These are phyloP conservation scores for Aphidius ervi DNA, from an alignment of 1,140 invertebrate species.

Conservation along the genomic window DNA sequence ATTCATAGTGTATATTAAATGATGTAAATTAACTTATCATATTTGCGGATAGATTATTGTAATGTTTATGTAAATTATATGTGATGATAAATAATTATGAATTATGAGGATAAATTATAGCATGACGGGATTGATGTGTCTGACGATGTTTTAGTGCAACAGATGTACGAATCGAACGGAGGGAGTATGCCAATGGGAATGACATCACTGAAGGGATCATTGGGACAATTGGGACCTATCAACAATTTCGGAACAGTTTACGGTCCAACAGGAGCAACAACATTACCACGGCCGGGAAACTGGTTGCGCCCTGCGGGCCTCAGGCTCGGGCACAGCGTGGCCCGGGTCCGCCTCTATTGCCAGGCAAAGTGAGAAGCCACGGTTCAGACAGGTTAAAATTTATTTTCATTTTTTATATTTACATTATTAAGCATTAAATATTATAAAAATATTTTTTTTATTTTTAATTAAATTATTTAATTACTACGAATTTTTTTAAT, in stretches of 20 bases:
- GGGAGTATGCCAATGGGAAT: conserved; percentile 61
- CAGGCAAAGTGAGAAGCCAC: conserved; percentile 65
- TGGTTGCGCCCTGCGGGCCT: conserved; percentile 88
- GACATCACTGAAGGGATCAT: conserved; percentile 54
- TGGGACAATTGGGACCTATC: conserved; percentile 46
- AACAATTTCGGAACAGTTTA: conserved; percentile 33
- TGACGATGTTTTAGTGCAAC: conserved; percentile 65
- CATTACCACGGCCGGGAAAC: conserved; percentile 77
- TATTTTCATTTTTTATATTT: conserved; percentile 9
- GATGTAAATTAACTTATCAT: too few relatives aligned
- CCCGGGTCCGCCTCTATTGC: conserved; percentile 69
- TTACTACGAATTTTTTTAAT: too few relatives aligned
- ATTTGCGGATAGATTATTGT: too few relatives aligned
- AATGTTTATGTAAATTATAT: too few relatives aligned
- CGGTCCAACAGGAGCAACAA: conserved; percentile 53
- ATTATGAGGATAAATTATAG: conserved; percentile 31
- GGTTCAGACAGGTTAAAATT: conserved; percentile 55
- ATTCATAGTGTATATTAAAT: too few relatives aligned
- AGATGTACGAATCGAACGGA: conserved; percentile 76
- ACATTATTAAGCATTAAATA: not conserved
- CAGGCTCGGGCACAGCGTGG: conserved; percentile 70
- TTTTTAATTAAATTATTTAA: too few relatives aligned
- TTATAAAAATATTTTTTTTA: too few relatives aligned
- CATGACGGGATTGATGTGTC: conserved; percentile 46
- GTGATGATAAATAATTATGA: not conserved